Percentiles rank a stretch among this genome's conserved stretches.
These are phyloP conservation scores for Ormyrus nitidulus DNA, from an alignment of 2,888 invertebrate genomes.

Conservation along the genomic window DNA sequence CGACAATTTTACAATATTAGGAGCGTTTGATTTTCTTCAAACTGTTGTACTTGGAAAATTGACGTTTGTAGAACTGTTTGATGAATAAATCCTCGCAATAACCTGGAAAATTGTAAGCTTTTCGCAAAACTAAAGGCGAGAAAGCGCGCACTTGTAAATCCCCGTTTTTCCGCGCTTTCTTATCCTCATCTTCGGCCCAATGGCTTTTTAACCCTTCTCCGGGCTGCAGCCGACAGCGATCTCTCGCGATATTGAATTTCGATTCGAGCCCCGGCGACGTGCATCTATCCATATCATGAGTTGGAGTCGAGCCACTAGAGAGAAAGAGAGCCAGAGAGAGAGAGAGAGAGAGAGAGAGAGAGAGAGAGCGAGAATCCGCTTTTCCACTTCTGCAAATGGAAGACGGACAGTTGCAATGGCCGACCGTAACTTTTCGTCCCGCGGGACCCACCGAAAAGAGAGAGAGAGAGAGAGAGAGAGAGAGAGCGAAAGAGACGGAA, in stretches of 20 bases:
- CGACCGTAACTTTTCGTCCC: slow-evolving; percentile 66
- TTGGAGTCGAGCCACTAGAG: slow-evolving; percentile 51
- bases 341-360: neutral
- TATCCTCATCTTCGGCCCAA: slow-evolving; percentile 13
- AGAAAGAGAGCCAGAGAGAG: neutral
- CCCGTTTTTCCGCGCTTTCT: slow-evolving; percentile 57
- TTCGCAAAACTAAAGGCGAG: slow-evolving; percentile 8
- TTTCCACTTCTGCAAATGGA: slow-evolving; percentile 60
- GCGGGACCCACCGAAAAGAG: slow-evolving; percentile 51
- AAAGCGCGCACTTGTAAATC: slow-evolving; percentile 48
- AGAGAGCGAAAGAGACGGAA: neutral
- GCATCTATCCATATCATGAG: slow-evolving; percentile 63
- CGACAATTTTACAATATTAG: too few species aligned
- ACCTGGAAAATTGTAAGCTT: too few species aligned
- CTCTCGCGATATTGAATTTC: slow-evolving; percentile 65
- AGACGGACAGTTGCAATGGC: slow-evolving; percentile 63
- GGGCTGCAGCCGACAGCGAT: slow-evolving; percentile 1
- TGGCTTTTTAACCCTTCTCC: slow-evolving; percentile 55
- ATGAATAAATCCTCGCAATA: too few species aligned
- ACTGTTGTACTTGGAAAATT: too few species aligned
- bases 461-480: too few species aligned
- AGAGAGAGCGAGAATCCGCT: slow-evolving; percentile 53
- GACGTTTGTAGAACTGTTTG: too few species aligned
- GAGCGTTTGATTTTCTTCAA: too few species aligned
- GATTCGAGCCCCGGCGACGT: slow-evolving; percentile 60